Evolutionary conservation across 1,140 invertebrate species (phyloP), one percentile per base, ranked within the genome.

Genomic region (Holcopasites calliopsidis): DNA sequence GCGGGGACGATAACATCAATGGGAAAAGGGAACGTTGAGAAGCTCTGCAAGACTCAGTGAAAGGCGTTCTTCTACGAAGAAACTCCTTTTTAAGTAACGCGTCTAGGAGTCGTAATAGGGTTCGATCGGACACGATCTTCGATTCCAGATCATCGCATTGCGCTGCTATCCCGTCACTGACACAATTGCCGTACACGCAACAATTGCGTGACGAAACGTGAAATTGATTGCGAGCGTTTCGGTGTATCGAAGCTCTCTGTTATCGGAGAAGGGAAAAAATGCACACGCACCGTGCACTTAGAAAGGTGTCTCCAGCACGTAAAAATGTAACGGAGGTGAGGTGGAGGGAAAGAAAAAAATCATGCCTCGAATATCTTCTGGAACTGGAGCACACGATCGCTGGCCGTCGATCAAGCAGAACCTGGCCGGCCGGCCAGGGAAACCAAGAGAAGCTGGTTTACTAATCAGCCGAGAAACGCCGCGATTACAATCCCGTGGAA

Each of bases 401-500:
- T 10, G 49, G 26, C 35, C 38, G 57, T n/a, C 61, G 73, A 81
- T 57, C 69, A 55, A 79, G 58, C 57, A 66, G 49, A 80, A 78
- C 65, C 49, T 60, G 26, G 55, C 23, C 23, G 23, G 26, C n/a
- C n/a, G n/a, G n/a, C 8, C 28, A 23, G 69, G 70, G 75, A 83
- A 82, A 78, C 54, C 79, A 54, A 81, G 79, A 78, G 68, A 77
- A 81, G 81, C 81, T 70, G 82, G 80, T 79, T 80, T 81, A 77
- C 79, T 88, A 85, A 89, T 87, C 86, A 84, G 75, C 72, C 80
- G 80, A 85, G 87, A 88, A 89, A 86, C 82, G 84, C 85, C 80
- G 64, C 85, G 84, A 90, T 88, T 87, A 90, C 86, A 88, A 89
- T 87, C 85, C 85, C 80, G 76, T 85, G 88, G 87, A 90, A 90